Conservation (phyloP, 35 echinoderm and acorn worm genomes). For the Apostichopus japonicus region DNA sequence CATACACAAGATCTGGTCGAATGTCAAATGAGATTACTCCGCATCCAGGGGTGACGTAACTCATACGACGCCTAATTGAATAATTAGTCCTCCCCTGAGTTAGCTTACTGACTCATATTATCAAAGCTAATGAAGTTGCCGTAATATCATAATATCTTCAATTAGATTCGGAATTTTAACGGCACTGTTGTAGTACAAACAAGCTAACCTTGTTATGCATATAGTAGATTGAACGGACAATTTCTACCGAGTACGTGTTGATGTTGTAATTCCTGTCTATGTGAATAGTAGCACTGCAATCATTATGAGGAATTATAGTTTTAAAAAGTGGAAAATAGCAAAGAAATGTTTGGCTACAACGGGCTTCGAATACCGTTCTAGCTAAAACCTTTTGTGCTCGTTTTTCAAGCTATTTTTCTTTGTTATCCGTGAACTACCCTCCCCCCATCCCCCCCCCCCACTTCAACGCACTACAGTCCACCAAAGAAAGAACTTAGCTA, state of each 20-base stretch:
- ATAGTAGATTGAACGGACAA: background rate
- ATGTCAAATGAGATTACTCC: background rate
- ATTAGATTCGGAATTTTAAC: constrained; percentile 27
- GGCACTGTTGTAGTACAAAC: constrained; percentile 33
- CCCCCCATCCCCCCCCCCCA: too few species aligned
- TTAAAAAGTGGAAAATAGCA: too few species aligned
- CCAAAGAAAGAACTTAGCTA: too few species aligned
- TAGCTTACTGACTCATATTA: background rate
- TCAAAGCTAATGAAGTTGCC: constrained; percentile 2
- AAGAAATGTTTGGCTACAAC: too few species aligned
- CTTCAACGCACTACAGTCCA: too few species aligned
- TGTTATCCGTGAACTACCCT: too few species aligned
- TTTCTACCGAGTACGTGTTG: background rate
- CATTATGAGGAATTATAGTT: too few species aligned
- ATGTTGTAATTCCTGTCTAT: background rate
- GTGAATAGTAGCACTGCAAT: too few species aligned
- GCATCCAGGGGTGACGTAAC: constrained; percentile 8
- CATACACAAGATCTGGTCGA: background rate
- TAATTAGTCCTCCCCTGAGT: constrained; percentile 11
- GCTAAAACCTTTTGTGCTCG: too few species aligned
- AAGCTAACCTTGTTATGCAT: constrained; percentile 32
- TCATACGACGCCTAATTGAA: constrained; percentile 3
- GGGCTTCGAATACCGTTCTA: too few species aligned
- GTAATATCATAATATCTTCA: constrained; percentile 24
- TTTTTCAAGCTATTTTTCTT: too few species aligned